These are phyloP conservation scores for Sebastes minor DNA, from an alignment of 2,797 vertebrate species.

Conservation along the genomic window DNA sequence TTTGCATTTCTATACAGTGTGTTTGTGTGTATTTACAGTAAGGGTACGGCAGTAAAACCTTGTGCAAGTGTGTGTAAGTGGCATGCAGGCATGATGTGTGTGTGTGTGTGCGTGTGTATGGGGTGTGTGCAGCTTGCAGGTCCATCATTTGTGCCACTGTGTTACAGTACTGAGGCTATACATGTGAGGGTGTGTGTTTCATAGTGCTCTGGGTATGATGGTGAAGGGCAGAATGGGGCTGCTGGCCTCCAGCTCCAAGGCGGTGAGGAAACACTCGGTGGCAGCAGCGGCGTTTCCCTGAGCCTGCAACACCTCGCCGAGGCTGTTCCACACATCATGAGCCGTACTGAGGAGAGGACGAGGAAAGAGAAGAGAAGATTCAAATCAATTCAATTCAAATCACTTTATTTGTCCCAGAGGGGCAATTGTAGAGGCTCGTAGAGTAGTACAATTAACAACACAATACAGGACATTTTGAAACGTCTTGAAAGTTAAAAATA, in stretches of 20 bases:
- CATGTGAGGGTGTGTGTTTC: slow-evolving; percentile 52
- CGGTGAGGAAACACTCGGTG: slow-evolving; percentile 96
- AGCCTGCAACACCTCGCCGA: slow-evolving; percentile 96
- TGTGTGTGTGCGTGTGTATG: slow-evolving; percentile 1
- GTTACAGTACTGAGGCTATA: slow-evolving; percentile 12
- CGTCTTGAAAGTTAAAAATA: too few species aligned
- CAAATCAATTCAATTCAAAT: too few species aligned
- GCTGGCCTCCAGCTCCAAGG: slow-evolving; percentile 97
- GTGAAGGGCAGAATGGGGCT: slow-evolving; percentile 96
- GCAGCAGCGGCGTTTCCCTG: slow-evolving; percentile 94
- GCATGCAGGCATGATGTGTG: slow-evolving; percentile 30
- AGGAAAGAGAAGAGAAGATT: background rate
- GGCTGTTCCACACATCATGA: slow-evolving; percentile 96
- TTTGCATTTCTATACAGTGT: slow-evolving; percentile 15
- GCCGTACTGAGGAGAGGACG: slow-evolving; percentile 84
- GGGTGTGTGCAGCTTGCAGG: slow-evolving; percentile 8
- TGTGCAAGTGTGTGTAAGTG: slow-evolving; percentile 14
- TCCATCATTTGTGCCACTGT: slow-evolving; percentile 35
- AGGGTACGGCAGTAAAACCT: slow-evolving; percentile 41
- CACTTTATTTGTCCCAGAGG: too few species aligned
- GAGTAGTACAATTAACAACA: too few species aligned
- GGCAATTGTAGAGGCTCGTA: too few species aligned
- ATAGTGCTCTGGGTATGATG: slow-evolving; percentile 94
- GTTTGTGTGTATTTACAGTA: slow-evolving; percentile 21
- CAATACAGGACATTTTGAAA: too few species aligned